These are phyloP conservation scores for Anarrhichthys ocellatus DNA, from an alignment of 2,113 vertebrate genomes.

Conservation along the genomic window DNA sequence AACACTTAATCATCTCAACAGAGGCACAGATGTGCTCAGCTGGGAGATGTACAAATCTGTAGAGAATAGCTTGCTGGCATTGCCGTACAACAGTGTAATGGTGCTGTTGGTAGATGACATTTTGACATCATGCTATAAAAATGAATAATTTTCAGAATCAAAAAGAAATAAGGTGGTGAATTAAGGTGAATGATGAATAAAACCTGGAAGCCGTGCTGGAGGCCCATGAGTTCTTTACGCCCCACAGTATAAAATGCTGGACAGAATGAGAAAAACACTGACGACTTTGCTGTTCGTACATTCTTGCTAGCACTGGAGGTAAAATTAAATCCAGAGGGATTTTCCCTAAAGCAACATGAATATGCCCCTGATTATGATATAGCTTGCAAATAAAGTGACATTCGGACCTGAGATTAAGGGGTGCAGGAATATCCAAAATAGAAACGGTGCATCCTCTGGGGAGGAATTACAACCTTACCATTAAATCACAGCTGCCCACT, in stretches of 20 bases:
- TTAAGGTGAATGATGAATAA: background rate
- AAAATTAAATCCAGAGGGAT: background rate
- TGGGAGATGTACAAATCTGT: constrained; percentile 46
- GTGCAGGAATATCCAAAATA: background rate
- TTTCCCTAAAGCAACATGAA: background rate
- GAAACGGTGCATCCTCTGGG: background rate
- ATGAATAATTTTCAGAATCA: background rate
- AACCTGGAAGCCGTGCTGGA: background rate
- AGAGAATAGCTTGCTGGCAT: constrained; percentile 22
- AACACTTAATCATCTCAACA: constrained; percentile 68
- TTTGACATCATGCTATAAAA: background rate
- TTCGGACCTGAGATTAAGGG: background rate
- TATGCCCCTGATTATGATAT: background rate
- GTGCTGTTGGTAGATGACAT: background rate
- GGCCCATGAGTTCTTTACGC: background rate
- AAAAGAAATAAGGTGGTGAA: constrained; percentile 5
- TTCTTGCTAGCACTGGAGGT: background rate
- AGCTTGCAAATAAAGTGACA: background rate
- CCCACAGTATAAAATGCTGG: background rate
- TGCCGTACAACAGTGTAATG: background rate
- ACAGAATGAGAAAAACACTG: background rate
- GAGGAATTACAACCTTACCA: background rate
- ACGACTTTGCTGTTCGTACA: background rate
- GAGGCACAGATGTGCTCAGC: constrained; percentile 71
- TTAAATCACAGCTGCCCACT: background rate